These are phyloP conservation scores for Philypnodon macrostomus DNA, from an alignment of 2,797 vertebrate species.

Conservation along the genomic window DNA sequence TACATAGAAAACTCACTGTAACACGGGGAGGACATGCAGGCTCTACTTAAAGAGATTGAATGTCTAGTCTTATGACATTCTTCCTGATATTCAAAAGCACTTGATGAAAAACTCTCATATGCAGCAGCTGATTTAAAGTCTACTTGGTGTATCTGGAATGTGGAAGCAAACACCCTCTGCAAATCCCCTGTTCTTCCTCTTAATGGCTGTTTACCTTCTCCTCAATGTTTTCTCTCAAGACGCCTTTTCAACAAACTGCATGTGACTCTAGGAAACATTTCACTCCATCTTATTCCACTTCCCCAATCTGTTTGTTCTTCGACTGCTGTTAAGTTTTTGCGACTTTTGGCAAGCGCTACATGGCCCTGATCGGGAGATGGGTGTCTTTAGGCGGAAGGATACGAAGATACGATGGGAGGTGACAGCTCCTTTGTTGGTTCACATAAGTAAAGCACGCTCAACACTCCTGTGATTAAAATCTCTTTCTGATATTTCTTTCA, in stretches of 20 bases:
- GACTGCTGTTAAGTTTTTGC: slow-evolving; percentile 89
- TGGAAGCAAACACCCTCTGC: too few relatives aligned
- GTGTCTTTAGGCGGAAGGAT: slow-evolving; percentile 91
- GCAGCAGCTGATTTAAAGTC: too few relatives aligned
- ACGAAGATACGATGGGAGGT: slow-evolving; percentile 77
- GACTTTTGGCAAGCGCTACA: slow-evolving; percentile 85
- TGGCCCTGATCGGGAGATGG: slow-evolving; percentile 85
- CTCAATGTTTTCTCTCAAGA: slow-evolving; percentile 72
- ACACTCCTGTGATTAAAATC: slow-evolving; percentile 95
- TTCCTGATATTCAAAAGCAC: too few relatives aligned
- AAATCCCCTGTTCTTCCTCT: slow-evolving; percentile 62
- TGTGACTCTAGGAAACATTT: slow-evolving; percentile 87
- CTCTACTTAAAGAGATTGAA: too few relatives aligned
- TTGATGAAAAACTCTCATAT: too few relatives aligned
- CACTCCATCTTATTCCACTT: slow-evolving; percentile 86
- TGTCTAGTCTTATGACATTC: too few relatives aligned
- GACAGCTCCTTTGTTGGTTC: slow-evolving; percentile 91
- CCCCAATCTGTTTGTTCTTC: slow-evolving; percentile 92
- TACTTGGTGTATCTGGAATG: too few relatives aligned
- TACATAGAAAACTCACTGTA: too few relatives aligned
- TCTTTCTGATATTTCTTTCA: slow-evolving; percentile 95
- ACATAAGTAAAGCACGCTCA: slow-evolving; percentile 87
- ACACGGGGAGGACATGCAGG: too few relatives aligned
- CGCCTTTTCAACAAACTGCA: slow-evolving; percentile 83
- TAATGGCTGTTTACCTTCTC: slow-evolving; percentile 75